Conservation (phyloP, 2,113 vertebrate species). For the Salvator merianae region DNA sequence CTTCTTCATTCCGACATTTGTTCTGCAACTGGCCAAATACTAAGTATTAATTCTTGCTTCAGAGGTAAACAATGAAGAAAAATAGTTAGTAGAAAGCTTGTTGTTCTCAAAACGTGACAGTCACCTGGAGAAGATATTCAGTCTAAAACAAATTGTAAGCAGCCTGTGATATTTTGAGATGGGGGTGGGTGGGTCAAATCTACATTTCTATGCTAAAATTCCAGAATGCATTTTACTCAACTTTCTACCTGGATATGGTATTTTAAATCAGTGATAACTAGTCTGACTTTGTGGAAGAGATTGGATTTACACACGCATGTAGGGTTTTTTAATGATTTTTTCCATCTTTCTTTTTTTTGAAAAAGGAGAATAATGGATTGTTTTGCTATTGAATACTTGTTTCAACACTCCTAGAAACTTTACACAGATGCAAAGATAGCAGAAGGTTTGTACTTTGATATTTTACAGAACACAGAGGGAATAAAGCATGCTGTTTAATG, state of each 20-base stretch:
- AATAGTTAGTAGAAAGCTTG: not conserved
- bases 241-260: no score
- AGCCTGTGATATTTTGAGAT: not conserved
- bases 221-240: no score
- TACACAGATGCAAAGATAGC: not conserved
- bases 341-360: not conserved
- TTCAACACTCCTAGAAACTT: conserved; percentile 24
- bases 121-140: not conserved
- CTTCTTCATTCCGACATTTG: not conserved
- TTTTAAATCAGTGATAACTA: no score
- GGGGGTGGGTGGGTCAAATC: no score
- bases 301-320: no score
- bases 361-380: not conserved
- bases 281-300: no score
- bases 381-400: conserved; percentile 7
- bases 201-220: no score
- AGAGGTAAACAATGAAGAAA: not conserved
- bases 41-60: not conserved
- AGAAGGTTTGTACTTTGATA: not conserved
- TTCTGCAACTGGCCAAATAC: not conserved
- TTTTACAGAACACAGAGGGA: conserved; percentile 26
- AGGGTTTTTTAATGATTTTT: not conserved
- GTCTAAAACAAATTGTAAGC: not conserved
- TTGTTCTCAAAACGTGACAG: not conserved
- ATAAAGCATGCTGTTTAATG: not conserved